Conservation (phyloP, 1,140 invertebrate genomes). For the Chrysopa pallens region DNA sequence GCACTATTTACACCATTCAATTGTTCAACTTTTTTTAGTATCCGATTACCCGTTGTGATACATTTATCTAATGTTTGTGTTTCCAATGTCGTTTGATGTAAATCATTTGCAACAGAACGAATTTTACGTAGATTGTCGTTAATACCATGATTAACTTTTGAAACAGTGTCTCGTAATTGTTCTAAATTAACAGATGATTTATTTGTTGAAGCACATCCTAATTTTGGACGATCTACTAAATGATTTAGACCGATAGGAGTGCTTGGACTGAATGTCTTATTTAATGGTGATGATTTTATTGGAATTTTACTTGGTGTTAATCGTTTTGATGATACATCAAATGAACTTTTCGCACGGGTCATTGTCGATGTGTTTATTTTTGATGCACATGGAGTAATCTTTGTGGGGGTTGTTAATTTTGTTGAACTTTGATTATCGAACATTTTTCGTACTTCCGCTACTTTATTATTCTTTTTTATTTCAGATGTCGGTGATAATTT, state of each 20-base stretch:
- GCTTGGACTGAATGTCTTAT: slow-evolving; percentile 13
- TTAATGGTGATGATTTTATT: slow-evolving; percentile 11
- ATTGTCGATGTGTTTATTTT: slow-evolving; percentile 2
- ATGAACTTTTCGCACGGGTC: slow-evolving; percentile 9
- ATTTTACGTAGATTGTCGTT: not conserved
- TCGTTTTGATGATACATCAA: slow-evolving; percentile 5
- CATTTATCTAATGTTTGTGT: slow-evolving; percentile 18
- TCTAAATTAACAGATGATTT: not conserved
- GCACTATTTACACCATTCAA: slow-evolving; percentile 7
- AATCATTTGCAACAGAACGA: not conserved
- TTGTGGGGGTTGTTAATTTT: not conserved
- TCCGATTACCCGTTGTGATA: slow-evolving; percentile 19
- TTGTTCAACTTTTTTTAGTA: slow-evolving; percentile 19
- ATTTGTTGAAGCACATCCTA: slow-evolving; percentile 7
- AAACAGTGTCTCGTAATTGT: not conserved
- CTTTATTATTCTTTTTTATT: slow-evolving; percentile 25
- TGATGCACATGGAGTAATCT: not conserved
- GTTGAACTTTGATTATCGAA: slow-evolving; percentile 20
- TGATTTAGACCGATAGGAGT: slow-evolving; percentile 19
- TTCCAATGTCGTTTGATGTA: slow-evolving; percentile 4
- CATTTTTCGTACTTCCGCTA: slow-evolving; percentile 21
- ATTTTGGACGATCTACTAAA: slow-evolving; percentile 11
- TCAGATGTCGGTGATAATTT: slow-evolving; percentile 24
- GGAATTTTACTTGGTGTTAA: slow-evolving; percentile 12
- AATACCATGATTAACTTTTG: not conserved